Evolutionary conservation across 2,113 vertebrate genomes (phyloP).

Genomic region (Sinosuthora webbiana): DNA sequence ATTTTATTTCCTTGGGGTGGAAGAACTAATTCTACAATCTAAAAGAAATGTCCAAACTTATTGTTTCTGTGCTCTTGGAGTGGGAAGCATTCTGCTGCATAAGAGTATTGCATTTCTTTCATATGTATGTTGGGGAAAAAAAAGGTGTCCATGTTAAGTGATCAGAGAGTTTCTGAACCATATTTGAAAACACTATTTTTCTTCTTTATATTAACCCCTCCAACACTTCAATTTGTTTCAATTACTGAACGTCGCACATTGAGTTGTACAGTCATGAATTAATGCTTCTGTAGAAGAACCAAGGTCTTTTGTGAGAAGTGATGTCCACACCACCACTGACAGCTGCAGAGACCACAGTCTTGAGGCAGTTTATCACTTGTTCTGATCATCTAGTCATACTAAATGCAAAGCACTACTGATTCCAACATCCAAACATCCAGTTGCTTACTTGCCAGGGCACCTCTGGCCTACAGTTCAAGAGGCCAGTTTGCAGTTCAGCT

Average conservation of each 20-base stretch:
- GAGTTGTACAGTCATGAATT: background rate
- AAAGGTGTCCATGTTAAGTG: background rate
- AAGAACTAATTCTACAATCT: background rate
- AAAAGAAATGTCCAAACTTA: background rate
- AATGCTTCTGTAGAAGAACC: background rate
- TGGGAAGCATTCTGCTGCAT: accelerated
- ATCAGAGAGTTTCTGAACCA: background rate
- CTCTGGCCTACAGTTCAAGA: background rate
- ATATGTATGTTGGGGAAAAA: background rate
- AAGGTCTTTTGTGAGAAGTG: background rate
- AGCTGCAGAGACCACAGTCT: background rate
- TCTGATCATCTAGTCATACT: background rate
- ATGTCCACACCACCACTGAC: background rate
- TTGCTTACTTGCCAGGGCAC: background rate
- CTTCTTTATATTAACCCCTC: background rate
- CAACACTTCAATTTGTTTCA: background rate
- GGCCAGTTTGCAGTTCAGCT: background rate
- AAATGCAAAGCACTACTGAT: background rate
- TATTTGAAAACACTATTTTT: background rate
- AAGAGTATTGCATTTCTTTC: background rate
- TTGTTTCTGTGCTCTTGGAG: background rate
- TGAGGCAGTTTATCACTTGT: background rate
- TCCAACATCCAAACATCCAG: background rate
- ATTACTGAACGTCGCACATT: background rate
- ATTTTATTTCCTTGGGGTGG: background rate